A percentile compares a stretch with the other conserved stretches of the same genome.
Evolutionary conservation across 2,113 vertebrate genomes (phyloP).

Genomic region (Antidorcas marsupialis): DNA sequence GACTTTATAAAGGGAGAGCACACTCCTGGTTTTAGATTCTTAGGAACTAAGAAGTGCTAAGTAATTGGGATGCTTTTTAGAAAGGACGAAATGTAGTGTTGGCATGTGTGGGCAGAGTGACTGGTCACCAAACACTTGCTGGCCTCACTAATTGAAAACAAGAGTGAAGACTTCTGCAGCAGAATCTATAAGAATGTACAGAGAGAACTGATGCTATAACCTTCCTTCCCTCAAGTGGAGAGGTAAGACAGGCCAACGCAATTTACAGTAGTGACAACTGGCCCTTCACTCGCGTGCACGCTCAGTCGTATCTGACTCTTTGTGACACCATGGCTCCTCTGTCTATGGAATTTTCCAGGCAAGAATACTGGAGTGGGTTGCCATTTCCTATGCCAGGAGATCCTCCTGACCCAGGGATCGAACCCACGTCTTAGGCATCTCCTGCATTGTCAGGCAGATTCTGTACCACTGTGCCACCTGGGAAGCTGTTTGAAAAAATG

Average conservation of each 20-base stretch:
- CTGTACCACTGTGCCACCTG: not conserved
- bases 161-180: not conserved
- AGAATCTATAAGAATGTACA: not conserved
- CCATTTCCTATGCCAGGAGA: not conserved
- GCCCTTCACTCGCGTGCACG: fast-evolving
- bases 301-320: not conserved
- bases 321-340: not conserved
- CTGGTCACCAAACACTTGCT: not conserved
- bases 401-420: not conserved
- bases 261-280: not conserved
- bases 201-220: not conserved
- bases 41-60: not conserved
- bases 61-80: constrained; percentile 21
- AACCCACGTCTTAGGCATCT: not conserved
- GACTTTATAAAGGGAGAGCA: not conserved
- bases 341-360: not conserved
- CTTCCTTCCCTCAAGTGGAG: not conserved
- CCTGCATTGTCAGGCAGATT: not conserved
- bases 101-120: not conserved
- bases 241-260: not conserved
- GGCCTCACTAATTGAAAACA: not conserved
- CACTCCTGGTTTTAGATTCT: not conserved
- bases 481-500: not conserved
- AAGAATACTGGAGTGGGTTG: not conserved
- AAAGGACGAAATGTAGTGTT: not conserved